A percentile compares a stretch with the other conserved stretches of the same genome.
These are phyloP conservation scores for Hermaeophaga mercurialis DNA, from an alignment of 2,888 invertebrate species.

Conservation along the genomic window DNA sequence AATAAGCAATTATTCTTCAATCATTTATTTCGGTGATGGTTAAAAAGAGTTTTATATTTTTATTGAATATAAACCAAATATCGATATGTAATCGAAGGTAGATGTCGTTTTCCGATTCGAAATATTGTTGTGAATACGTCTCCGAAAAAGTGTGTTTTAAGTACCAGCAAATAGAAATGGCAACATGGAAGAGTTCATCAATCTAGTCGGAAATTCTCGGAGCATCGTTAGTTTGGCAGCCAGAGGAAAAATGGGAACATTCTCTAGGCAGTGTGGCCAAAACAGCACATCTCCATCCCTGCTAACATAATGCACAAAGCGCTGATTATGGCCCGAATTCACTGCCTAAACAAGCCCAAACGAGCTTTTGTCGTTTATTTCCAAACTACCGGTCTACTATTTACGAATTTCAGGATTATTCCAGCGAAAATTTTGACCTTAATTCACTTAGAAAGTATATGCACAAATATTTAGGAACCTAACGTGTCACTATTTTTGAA, in stretches of 20 bases:
- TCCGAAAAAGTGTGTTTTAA: too few relatives aligned
- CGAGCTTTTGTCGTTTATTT: conserved; percentile 37
- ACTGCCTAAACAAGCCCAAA: conserved; percentile 42
- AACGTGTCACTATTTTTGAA: too few relatives aligned
- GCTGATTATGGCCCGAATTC: conserved; percentile 46
- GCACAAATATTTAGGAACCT: too few relatives aligned
- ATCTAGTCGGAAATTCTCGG: not conserved
- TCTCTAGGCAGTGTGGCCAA: conserved; percentile 32
- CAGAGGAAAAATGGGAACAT: conserved; percentile 3
- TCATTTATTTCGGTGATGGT: too few relatives aligned
- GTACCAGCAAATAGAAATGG: too few relatives aligned
- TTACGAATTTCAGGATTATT: conserved; percentile 20
- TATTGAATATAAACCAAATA: too few relatives aligned
- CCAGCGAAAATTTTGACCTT: conserved; percentile 26
- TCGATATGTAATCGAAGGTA: too few relatives aligned
- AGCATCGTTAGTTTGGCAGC: conserved; percentile 3
- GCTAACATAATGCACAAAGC: conserved; percentile 45
- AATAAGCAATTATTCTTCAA: too few relatives aligned
- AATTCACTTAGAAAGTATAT: conserved; percentile 24
- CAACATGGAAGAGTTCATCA: conserved; percentile 5
- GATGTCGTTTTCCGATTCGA: too few relatives aligned
- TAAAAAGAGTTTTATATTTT: too few relatives aligned
- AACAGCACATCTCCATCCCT: conserved; percentile 13
- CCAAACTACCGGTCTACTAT: conserved; percentile 32
- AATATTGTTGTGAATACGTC: too few relatives aligned